Conservation (phyloP, 2,797 vertebrate genomes). For the Alca torda region DNA sequence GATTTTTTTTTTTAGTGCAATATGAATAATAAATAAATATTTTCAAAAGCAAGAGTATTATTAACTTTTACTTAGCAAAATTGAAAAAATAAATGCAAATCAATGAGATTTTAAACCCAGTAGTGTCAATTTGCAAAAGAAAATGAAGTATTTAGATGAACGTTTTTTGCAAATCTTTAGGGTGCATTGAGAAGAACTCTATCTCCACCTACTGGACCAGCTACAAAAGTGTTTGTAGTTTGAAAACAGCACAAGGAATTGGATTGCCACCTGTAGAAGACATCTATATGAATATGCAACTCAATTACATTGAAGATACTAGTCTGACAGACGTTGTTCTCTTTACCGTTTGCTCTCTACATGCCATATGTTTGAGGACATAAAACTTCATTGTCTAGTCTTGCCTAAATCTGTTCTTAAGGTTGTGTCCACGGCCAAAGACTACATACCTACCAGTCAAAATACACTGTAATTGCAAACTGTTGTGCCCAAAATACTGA, state of each 20-base stretch:
- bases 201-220: constrained; percentile 38
- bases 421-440: neutral
- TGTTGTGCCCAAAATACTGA: neutral
- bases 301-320: fast-evolving
- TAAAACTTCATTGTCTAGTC: neutral
- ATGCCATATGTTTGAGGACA: neutral
- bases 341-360: neutral
- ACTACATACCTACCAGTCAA: neutral
- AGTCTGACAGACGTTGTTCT: neutral
- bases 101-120: neutral
- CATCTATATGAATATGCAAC: fast-evolving
- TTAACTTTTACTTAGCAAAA: neutral
- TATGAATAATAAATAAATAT: neutral
- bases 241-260: neutral
- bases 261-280: neutral
- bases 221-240: neutral
- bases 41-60: fast-evolving
- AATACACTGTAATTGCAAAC: neutral
- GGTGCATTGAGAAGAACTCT: neutral
- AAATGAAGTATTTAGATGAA: neutral
- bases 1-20: neutral
- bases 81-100: neutral
- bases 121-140: neutral
- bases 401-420: neutral
- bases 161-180: too few relatives aligned